Evolutionary conservation across 2,113 vertebrate species (phyloP).

Genomic region (Circaetus gallicus): DNA sequence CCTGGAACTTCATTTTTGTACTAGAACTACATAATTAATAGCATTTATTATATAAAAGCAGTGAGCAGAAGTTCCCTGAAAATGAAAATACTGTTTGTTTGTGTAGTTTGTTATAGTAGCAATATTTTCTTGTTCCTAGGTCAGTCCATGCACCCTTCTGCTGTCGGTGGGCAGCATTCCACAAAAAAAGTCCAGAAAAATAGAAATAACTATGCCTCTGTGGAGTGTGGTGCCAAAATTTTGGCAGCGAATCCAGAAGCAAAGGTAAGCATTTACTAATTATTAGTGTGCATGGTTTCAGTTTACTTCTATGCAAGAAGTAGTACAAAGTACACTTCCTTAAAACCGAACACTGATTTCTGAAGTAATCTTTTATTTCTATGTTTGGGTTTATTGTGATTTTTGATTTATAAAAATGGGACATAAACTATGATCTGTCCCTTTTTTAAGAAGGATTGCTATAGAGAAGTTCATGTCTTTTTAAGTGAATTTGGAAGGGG

Average conservation of each 20-base stretch:
- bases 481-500: not conserved
- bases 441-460: not conserved
- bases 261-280: slow-evolving; percentile 80
- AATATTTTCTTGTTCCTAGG: slow-evolving; percentile 75
- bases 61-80: not conserved
- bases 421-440: not conserved
- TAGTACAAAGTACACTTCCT: not conserved
- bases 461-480: not conserved
- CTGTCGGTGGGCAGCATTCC: slow-evolving; percentile 82
- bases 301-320: not conserved
- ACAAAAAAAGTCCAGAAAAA: slow-evolving; percentile 97
- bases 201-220: slow-evolving; percentile 98
- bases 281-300: not conserved
- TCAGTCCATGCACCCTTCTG: slow-evolving; percentile 89
- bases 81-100: not conserved
- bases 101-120: not conserved
- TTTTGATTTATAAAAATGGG: not conserved
- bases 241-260: slow-evolving; percentile 94
- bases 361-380: not conserved
- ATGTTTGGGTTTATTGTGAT: not conserved
- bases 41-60: not conserved
- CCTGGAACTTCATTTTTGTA: not conserved
- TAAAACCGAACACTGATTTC: not conserved
- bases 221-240: slow-evolving; percentile 98
- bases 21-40: not conserved